These are phyloP conservation scores for Cirrhinus molitorella DNA, from an alignment of 2,797 vertebrate genomes.

Conservation along the genomic window DNA sequence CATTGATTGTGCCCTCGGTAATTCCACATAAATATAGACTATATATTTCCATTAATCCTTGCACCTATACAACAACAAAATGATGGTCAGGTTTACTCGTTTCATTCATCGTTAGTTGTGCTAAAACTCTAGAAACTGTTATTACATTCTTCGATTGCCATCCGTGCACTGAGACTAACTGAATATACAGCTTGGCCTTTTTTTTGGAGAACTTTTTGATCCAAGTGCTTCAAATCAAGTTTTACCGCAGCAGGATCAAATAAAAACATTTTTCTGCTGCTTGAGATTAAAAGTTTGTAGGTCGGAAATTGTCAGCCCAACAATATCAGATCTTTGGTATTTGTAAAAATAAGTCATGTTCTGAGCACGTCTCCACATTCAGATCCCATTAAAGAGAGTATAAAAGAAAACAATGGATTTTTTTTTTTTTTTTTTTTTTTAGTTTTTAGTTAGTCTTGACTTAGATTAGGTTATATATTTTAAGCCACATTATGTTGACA, in stretches of 20 bases:
- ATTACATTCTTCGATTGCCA: slow-evolving; percentile 52
- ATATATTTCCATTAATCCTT: slow-evolving; percentile 57
- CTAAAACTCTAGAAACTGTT: slow-evolving; percentile 48
- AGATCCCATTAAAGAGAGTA: slow-evolving; percentile 12
- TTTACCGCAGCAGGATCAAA: slow-evolving; percentile 21
- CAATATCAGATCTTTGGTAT: slow-evolving; percentile 30
- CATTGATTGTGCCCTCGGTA: slow-evolving; percentile 55
- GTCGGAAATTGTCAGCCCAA: background rate
- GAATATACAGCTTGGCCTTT: slow-evolving; percentile 35
- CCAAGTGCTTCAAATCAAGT: slow-evolving; percentile 44
- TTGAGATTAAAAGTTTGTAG: slow-evolving; percentile 5
- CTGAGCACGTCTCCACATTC: slow-evolving; percentile 33
- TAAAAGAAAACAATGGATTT: background rate
- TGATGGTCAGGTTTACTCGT: slow-evolving; percentile 39
- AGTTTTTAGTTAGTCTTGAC: slow-evolving; percentile 24
- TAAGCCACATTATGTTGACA: slow-evolving; percentile 51
- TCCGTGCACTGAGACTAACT: slow-evolving; percentile 33
- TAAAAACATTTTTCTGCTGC: background rate
- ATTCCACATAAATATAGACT: slow-evolving; percentile 57
- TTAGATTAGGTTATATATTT: slow-evolving; percentile 35
- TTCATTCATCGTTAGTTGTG: slow-evolving; percentile 40
- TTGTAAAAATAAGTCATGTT: slow-evolving; percentile 17
- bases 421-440: too few species aligned
- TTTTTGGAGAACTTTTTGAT: slow-evolving; percentile 19
- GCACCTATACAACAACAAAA: slow-evolving; percentile 47